phyloP scores from a whole-genome alignment of 2,888 invertebrate species.

The Oscheius sp. region DNA sequence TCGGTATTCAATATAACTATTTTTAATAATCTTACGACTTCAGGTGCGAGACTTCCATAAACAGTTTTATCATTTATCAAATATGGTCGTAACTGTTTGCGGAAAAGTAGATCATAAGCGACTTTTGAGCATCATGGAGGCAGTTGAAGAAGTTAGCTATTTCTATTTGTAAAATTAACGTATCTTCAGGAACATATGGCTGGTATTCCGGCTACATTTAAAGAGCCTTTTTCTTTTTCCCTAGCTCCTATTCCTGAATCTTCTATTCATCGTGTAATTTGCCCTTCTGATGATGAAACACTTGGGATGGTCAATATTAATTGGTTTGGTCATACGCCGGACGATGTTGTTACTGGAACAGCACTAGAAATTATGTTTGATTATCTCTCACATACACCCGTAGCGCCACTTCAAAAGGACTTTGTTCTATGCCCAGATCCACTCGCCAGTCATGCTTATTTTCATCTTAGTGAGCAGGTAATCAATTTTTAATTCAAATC shows the following conservation, averaged over 20 bases:
- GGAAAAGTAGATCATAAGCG: constrained; percentile 79
- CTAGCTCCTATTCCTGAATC: constrained; percentile 37
- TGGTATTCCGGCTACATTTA: constrained; percentile 51
- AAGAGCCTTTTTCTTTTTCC: constrained; percentile 54
- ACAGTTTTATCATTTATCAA: constrained; percentile 87
- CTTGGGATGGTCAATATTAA: constrained; percentile 61
- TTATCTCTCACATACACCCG: constrained; percentile 82
- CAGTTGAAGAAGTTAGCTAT: constrained; percentile 80
- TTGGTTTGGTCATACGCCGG: constrained; percentile 66
- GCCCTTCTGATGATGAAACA: constrained; percentile 64
- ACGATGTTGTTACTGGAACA: constrained; percentile 34
- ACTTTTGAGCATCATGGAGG: constrained; percentile 80
- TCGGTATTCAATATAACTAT: constrained; percentile 75
- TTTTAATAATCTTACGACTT: neutral
- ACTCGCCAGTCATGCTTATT: constrained; percentile 46
- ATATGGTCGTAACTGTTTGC: constrained; percentile 83
- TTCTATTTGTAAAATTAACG: neutral
- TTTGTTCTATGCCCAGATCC: constrained; percentile 65
- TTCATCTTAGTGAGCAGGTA: constrained; percentile 45
- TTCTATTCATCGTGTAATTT: constrained; percentile 45
- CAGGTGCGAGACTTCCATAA: constrained; percentile 80
- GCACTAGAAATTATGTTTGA: constrained; percentile 58
- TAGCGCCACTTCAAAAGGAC: constrained; percentile 81
- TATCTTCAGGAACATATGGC: constrained; percentile 74
- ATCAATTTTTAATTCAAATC: neutral